These are phyloP conservation scores for Alosa alosa DNA, from an alignment of 2,113 vertebrate species.

Conservation along the genomic window DNA sequence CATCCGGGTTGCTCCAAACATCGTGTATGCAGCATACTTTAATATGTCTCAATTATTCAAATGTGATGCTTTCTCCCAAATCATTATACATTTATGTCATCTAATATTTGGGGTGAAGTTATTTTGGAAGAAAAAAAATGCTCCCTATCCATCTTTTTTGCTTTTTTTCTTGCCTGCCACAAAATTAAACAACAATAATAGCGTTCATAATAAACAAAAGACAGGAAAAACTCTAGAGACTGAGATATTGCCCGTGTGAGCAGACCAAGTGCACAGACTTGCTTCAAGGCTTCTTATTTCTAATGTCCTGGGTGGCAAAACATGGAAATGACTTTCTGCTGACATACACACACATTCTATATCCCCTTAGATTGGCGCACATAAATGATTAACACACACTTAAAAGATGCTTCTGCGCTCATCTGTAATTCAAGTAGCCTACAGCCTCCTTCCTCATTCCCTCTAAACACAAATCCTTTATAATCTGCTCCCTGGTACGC, in stretches of 20 bases:
- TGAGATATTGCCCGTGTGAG: neutral
- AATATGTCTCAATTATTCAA: conserved; percentile 63
- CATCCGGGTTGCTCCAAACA: conserved; percentile 36
- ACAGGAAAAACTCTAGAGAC: neutral
- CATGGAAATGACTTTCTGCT: neutral
- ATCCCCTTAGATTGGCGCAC: conserved; percentile 23
- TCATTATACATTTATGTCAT: conserved; percentile 59
- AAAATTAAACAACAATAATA: conserved; percentile 39
- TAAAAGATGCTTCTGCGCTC: conserved; percentile 27
- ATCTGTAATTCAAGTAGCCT: conserved; percentile 29
- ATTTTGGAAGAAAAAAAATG: neutral
- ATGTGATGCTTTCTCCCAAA: conserved; percentile 37
- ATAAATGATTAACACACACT: conserved; percentile 34
- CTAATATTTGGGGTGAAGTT: conserved; percentile 46
- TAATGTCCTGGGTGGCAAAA: conserved; percentile 1
- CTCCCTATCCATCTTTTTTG: neutral
- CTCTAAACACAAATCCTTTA: conserved; percentile 18
- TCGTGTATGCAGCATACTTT: conserved; percentile 57
- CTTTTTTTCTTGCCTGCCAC: neutral
- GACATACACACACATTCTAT: neutral
- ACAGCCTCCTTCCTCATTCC: neutral
- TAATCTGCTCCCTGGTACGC: conserved; percentile 20
- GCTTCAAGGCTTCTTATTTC: neutral
- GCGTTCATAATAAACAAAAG: conserved; percentile 10
- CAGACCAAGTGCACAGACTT: neutral